Conservation (phyloP, 1,140 invertebrate genomes). For the Scaptomyza montana region DNA sequence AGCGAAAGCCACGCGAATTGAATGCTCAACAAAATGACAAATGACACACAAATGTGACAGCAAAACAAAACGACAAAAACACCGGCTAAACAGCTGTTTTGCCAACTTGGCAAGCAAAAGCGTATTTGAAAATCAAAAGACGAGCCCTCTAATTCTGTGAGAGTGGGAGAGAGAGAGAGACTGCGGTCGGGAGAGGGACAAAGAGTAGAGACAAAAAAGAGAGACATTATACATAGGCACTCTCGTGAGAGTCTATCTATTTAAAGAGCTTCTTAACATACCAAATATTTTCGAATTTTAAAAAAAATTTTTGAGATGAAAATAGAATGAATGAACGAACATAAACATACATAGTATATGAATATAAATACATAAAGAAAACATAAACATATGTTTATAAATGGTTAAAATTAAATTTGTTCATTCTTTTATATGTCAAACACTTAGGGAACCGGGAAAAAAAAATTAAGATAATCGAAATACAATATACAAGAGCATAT, state of each 20-base stretch:
- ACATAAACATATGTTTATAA: background rate
- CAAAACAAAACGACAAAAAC: slow-evolving; percentile 22
- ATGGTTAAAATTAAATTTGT: background rate
- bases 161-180: background rate
- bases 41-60: slow-evolving; percentile 33
- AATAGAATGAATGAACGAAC: background rate
- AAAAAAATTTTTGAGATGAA: background rate
- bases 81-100: slow-evolving; percentile 59
- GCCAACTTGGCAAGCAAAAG: slow-evolving; percentile 42
- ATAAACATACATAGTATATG: too few species aligned
- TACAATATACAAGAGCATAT: slow-evolving; percentile 50
- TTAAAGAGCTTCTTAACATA: background rate
- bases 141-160: slow-evolving; percentile 28
- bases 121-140: slow-evolving; percentile 37
- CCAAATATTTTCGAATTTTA: background rate
- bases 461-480: slow-evolving; percentile 48
- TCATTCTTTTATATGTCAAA: too few species aligned
- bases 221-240: background rate
- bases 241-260: slow-evolving; percentile 8
- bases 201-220: background rate
- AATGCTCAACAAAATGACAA: slow-evolving; percentile 31
- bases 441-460: slow-evolving; percentile 30
- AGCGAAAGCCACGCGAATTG: slow-evolving; percentile 39
- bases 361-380: too few species aligned
- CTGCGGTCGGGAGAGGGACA: background rate